Conservation (phyloP, 2,888 invertebrate species). For the Protula sp. region DNA sequence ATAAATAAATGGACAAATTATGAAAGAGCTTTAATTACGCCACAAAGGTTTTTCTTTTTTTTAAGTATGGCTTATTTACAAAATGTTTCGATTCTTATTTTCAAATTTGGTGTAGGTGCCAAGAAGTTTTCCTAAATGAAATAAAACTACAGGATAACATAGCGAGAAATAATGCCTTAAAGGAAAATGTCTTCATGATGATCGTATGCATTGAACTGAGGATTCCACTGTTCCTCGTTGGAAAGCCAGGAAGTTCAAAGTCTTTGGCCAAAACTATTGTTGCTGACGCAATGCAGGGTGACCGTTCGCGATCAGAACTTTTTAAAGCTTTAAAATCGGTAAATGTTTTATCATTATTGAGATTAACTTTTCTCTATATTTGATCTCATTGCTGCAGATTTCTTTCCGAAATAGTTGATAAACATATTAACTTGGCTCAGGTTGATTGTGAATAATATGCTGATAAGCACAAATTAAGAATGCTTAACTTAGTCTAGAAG, state of each 20-base stretch:
- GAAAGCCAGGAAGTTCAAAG: constrained; percentile 52
- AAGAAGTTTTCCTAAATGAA: constrained; percentile 38
- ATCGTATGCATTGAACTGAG: constrained; percentile 48
- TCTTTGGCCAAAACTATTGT: constrained; percentile 50
- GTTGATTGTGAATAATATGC: no score
- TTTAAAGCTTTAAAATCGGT: constrained; percentile 43
- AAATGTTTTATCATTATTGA: constrained; percentile 4
- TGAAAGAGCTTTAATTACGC: no score
- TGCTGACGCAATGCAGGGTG: constrained; percentile 46
- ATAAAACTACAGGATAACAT: constrained; percentile 38
- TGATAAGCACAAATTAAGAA: no score
- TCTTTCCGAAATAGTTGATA: background rate
- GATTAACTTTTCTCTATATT: background rate
- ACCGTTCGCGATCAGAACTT: constrained; percentile 32
- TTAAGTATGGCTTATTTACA: no score
- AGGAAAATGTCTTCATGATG: constrained; percentile 52
- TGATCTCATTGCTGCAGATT: background rate
- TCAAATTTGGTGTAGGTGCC: constrained; percentile 39
- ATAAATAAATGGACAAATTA: no score
- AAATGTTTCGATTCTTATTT: no score
- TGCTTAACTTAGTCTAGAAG: no score
- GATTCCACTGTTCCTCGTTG: constrained; percentile 50
- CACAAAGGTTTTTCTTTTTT: no score
- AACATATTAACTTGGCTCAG: no score
- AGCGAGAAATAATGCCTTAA: constrained; percentile 43